phyloP scores from a whole-genome alignment of 2,888 invertebrate genomes.

The Smittia sp. region DNA sequence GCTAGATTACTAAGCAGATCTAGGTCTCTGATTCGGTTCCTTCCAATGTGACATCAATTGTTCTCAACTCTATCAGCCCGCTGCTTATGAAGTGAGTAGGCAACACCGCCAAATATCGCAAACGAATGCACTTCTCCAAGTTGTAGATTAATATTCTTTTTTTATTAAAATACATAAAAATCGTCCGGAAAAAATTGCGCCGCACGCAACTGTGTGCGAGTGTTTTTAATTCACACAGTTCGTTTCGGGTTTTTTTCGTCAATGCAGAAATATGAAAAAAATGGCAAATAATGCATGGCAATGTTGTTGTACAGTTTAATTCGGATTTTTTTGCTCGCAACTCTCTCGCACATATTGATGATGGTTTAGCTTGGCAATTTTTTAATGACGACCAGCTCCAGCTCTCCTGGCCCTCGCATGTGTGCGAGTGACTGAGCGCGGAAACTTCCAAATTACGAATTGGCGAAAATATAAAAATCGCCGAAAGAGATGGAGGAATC shows the following conservation, averaged over 20 bases:
- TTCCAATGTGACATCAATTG: too few species aligned
- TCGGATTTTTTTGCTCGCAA: neutral
- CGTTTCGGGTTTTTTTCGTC: neutral
- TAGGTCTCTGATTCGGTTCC: too few species aligned
- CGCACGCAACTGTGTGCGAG: conserved; percentile 12
- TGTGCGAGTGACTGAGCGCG: conserved; percentile 2
- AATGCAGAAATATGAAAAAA: conserved; percentile 7
- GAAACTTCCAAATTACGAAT: neutral
- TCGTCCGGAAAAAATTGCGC: neutral
- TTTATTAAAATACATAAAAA: conserved; percentile 6
- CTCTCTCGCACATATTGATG: neutral
- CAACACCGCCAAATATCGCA: neutral
- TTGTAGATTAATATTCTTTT: neutral
- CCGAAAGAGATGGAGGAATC: conserved; percentile 11
- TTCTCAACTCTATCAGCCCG: too few species aligned
- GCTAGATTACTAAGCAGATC: too few species aligned
- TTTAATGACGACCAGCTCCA: neutral
- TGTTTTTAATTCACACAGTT: conserved; percentile 7
- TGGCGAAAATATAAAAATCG: conserved; percentile 5
- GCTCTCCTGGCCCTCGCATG: neutral
- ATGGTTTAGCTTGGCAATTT: conserved; percentile 21
- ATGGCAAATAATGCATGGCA: conserved; percentile 14
- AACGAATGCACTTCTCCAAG: neutral
- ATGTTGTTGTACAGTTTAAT: conserved; percentile 16
- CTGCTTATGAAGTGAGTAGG: neutral